Percentiles rank a stretch among this genome's conserved stretches.
These are phyloP conservation scores for Babylonia areolata DNA, from an alignment of 1,140 invertebrate species.

Conservation along the genomic window DNA sequence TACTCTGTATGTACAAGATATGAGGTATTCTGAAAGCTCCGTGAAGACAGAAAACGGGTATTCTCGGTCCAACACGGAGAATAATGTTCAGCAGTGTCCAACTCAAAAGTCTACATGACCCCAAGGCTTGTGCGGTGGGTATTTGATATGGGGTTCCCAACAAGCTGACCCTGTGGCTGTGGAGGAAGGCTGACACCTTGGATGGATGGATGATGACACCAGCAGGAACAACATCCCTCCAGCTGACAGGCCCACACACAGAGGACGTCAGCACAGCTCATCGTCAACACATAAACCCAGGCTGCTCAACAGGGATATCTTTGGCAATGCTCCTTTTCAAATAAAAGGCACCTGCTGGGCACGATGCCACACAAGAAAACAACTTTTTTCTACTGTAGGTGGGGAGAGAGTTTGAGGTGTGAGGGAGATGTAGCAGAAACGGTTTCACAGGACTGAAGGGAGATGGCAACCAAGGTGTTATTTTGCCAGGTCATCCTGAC, in stretches of 20 bases:
- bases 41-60: not conserved
- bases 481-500: too few relatives aligned
- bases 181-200: not conserved
- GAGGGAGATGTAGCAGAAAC: not conserved
- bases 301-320: not conserved
- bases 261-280: not conserved
- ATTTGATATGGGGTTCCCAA: not conserved
- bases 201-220: too few relatives aligned
- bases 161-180: not conserved
- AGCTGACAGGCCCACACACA: not conserved
- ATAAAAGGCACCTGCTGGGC: not conserved
- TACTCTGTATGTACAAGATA: not conserved
- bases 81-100: too few relatives aligned
- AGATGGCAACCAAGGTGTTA: too few relatives aligned
- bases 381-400: too few relatives aligned
- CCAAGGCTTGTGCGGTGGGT: too few relatives aligned
- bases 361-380: not conserved
- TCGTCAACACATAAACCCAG: not conserved
- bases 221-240: not conserved
- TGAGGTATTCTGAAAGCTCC: not conserved
- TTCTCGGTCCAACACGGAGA: too few relatives aligned
- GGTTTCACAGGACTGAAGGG: too few relatives aligned
- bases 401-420: not conserved
- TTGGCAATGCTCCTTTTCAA: not conserved
- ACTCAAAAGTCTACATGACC: too few relatives aligned